Evolutionary conservation across 2,113 vertebrate species (phyloP).

Genomic region (Charadrius vociferus): DNA sequence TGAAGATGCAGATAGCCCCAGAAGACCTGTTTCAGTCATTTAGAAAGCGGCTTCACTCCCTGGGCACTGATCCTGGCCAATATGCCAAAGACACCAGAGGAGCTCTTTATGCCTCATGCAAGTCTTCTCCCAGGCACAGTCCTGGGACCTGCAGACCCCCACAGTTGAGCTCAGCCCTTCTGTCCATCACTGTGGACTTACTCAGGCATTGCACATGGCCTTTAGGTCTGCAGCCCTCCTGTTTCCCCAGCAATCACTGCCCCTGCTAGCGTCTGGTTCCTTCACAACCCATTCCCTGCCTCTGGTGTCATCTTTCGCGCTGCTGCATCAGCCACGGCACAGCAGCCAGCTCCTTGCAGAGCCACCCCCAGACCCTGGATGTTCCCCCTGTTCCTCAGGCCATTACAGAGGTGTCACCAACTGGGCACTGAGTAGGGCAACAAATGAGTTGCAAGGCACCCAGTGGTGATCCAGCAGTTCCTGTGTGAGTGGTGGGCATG

Average conservation of each 20-base stretch:
- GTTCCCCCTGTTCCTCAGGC: not conserved
- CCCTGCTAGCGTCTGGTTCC: not conserved
- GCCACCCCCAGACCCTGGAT: not conserved
- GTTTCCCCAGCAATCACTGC: not conserved
- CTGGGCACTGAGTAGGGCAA: not conserved
- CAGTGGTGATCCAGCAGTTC: not conserved
- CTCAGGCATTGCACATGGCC: not conserved
- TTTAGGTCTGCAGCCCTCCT: not conserved
- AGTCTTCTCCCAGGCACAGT: not conserved
- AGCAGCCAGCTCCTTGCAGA: not conserved
- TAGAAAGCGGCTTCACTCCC: not conserved
- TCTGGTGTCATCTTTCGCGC: not conserved
- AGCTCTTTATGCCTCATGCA: not conserved
- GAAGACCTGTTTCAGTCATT: not conserved
- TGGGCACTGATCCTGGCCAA: not conserved
- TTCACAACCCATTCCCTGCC: not conserved
- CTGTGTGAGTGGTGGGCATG: not conserved
- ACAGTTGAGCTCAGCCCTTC: not conserved
- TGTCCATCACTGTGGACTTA: not conserved
- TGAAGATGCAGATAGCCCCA: not conserved
- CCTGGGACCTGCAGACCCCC: not conserved
- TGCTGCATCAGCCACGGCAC: not conserved
- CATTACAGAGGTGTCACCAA: not conserved
- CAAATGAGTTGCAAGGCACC: accelerated
- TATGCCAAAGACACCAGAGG: not conserved